phyloP scores from a whole-genome alignment of 2,113 vertebrate species.

The Solenodon paradoxus region DNA sequence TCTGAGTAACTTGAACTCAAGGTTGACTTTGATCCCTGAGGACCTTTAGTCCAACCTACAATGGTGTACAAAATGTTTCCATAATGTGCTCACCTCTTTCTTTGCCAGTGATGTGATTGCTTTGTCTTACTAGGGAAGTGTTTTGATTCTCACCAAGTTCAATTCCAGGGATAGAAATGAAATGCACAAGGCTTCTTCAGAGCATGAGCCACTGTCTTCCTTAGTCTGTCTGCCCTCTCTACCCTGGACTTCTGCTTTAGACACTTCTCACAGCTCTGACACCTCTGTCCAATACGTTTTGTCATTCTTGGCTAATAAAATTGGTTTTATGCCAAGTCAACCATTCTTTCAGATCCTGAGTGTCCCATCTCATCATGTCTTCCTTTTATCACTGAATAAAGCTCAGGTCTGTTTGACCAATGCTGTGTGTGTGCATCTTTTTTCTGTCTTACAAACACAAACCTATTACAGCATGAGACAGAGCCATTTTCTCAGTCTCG shows the following conservation, averaged over 20 bases:
- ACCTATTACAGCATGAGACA: background rate
- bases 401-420: background rate
- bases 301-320: conserved; percentile 71
- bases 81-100: background rate
- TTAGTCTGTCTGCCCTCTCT: background rate
- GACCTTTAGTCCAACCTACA: background rate
- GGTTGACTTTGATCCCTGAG: background rate
- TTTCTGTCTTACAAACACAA: conserved; percentile 25
- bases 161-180: background rate
- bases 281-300: conserved; percentile 63
- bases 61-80: background rate
- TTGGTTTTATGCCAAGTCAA: conserved; percentile 60
- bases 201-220: background rate
- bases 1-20: background rate
- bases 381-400: conserved; percentile 63
- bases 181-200: background rate
- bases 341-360: conserved; percentile 55
- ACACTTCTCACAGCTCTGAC: conserved; percentile 60
- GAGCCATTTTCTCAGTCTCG: background rate
- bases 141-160: background rate
- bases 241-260: conserved; percentile 33
- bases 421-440: conserved; percentile 4
- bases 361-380: conserved; percentile 61
- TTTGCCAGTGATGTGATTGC: background rate
- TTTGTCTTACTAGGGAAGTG: background rate